Evolutionary conservation across 2,888 invertebrate species (phyloP).

Genomic region (Dryobotodes eremita): DNA sequence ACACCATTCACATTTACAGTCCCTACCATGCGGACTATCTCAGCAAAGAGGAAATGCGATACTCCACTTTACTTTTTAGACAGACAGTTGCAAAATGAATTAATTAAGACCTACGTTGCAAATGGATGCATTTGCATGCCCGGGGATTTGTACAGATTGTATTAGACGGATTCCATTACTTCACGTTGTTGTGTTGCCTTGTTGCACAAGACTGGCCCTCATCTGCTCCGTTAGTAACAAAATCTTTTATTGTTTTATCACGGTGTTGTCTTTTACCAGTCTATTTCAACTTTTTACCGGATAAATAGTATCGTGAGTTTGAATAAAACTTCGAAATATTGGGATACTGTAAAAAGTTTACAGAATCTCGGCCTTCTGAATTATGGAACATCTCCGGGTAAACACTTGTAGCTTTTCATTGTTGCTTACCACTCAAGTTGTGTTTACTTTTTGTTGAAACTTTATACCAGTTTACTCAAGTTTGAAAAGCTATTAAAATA

Average conservation of each 20-base stretch:
- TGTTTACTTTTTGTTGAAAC: background rate
- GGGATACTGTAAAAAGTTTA: conserved; percentile 3
- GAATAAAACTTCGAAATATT: background rate
- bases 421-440: background rate
- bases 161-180: background rate
- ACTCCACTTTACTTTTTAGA: background rate
- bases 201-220: background rate
- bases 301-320: background rate
- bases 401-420: background rate
- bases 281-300: background rate
- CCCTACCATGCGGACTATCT: background rate
- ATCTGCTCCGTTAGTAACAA: no score
- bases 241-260: background rate
- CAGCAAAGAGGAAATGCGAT: background rate
- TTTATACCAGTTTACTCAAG: background rate
- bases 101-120: conserved; percentile 14
- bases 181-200: background rate
- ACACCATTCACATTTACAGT: no score
- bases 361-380: background rate
- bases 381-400: background rate
- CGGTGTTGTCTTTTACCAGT: background rate
- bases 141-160: background rate
- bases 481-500: background rate
- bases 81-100: background rate
- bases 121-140: conserved; percentile 17